Percentiles rank a stretch among this genome's conserved stretches.
phyloP scores from a whole-genome alignment of 2,113 vertebrate species.

The Edolisoma coerulescens region DNA sequence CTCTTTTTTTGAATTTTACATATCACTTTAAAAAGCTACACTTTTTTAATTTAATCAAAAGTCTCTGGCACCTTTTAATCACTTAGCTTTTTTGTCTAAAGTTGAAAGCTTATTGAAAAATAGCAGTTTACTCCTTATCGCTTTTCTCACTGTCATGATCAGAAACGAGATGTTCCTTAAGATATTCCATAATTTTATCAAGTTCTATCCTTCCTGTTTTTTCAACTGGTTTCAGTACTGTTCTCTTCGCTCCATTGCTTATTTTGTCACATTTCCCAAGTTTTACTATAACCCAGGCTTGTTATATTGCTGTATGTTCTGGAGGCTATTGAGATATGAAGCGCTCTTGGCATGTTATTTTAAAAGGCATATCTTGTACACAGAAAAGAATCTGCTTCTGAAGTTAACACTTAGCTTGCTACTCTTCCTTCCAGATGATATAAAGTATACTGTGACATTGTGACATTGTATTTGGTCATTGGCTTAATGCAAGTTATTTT shows the following conservation, averaged over 20 bases:
- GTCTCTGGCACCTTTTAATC: background rate
- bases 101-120: background rate
- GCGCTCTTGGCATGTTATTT: background rate
- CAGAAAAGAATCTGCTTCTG: background rate
- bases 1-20: background rate
- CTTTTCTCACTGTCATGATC: background rate
- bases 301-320: background rate
- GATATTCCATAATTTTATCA: background rate
- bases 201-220: constrained; percentile 13
- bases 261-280: constrained; percentile 42
- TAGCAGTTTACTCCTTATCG: background rate
- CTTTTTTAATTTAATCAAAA: background rate
- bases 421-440: background rate
- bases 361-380: background rate
- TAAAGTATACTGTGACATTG: background rate
- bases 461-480: background rate
- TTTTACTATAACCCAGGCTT: background rate
- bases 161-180: background rate
- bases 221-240: background rate
- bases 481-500: background rate
- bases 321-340: background rate
- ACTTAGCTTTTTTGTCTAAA: background rate
- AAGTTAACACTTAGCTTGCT: background rate
- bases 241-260: background rate
- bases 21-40: background rate